Conservation (phyloP, 2,888 invertebrate genomes). For the Dryocosmus kuriphilus region DNA sequence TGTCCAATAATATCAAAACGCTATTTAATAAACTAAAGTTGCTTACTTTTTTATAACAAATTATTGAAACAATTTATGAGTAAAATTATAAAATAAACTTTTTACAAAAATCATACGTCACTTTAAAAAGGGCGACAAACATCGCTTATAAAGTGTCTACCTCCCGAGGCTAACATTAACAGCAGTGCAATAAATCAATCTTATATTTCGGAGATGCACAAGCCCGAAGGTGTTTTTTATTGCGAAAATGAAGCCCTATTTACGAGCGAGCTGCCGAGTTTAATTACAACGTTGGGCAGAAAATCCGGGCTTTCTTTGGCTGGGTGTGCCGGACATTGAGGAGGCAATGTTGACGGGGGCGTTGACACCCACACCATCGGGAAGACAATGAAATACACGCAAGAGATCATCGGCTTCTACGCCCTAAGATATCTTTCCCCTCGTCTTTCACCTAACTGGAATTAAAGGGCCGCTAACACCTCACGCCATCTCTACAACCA, state of each 20-base stretch:
- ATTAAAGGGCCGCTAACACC: slow-evolving; percentile 42
- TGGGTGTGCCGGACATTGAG: slow-evolving; percentile 58
- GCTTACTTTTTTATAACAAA: too few species aligned
- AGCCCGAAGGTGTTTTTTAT: slow-evolving; percentile 36
- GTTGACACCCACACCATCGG: slow-evolving; percentile 71
- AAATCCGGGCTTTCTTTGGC: slow-evolving; percentile 38
- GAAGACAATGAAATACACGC: slow-evolving; percentile 67
- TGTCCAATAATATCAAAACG: neutral
- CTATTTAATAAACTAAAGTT: too few species aligned
- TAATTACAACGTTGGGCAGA: slow-evolving; percentile 31
- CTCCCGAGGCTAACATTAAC: slow-evolving; percentile 4
- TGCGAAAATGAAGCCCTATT: slow-evolving; percentile 26
- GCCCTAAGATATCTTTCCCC: slow-evolving; percentile 46
- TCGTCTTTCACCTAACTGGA: slow-evolving; percentile 44
- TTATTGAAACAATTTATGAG: too few species aligned
- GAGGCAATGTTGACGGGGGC: slow-evolving; percentile 68
- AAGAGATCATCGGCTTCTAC: slow-evolving; percentile 50
- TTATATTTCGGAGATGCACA: slow-evolving; percentile 22
- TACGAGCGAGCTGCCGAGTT: slow-evolving; percentile 39
- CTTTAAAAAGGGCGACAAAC: neutral
- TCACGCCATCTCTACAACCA: slow-evolving; percentile 35
- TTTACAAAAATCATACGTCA: neutral
- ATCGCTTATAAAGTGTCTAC: slow-evolving; percentile 29
- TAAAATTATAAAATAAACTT: neutral
- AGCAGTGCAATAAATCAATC: slow-evolving; percentile 16